These are phyloP conservation scores for Muntiacus muntjak DNA, from an alignment of 2,113 vertebrate genomes.

Conservation along the genomic window DNA sequence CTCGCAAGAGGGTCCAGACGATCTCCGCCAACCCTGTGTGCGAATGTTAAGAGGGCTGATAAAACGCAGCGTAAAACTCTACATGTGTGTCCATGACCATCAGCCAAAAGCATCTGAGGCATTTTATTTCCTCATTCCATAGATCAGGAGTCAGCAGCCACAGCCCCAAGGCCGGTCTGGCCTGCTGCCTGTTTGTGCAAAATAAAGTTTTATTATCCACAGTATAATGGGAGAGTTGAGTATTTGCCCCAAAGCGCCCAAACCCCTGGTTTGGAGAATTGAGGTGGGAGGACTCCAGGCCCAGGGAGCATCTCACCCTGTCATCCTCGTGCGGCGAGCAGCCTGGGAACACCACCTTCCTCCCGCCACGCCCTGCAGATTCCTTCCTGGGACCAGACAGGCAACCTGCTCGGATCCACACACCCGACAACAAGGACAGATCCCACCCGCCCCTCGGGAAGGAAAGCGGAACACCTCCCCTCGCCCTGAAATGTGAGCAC, in stretches of 20 bases:
- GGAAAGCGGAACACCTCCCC: no score
- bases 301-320: no score
- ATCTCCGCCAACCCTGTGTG: not conserved
- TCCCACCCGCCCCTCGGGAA: not conserved
- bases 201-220: not conserved
- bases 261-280: not conserved
- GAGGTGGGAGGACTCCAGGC: not conserved
- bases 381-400: not conserved
- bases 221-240: not conserved
- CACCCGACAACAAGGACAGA: no score
- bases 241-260: not conserved
- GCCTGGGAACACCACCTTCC: fast-evolving
- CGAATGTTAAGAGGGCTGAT: not conserved
- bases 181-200: not conserved
- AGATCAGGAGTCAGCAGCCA: not conserved
- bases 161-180: not conserved
- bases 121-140: not conserved
- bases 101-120: not conserved
- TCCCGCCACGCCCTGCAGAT: no score
- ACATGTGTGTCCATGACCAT: no score
- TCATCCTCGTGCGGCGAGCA: fast-evolving
- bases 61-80: not conserved
- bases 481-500: not conserved
- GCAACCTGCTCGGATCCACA: no score
- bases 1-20: not conserved